These are phyloP conservation scores for Samia ricini DNA, from an alignment of 1,140 invertebrate genomes.

Conservation along the genomic window DNA sequence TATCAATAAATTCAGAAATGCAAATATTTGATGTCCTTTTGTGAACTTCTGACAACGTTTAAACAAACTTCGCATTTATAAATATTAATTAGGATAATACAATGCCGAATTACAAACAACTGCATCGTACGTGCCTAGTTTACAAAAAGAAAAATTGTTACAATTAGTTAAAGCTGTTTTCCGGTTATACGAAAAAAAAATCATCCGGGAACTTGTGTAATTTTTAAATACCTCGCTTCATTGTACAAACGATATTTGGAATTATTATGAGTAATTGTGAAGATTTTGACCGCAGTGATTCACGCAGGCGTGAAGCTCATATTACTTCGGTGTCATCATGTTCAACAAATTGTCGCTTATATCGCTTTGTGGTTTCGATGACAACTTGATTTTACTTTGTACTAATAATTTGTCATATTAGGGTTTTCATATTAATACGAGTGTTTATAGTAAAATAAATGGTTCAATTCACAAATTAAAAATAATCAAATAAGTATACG, in stretches of 20 bases:
- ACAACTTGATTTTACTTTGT: not conserved
- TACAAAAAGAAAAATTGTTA: too few relatives aligned
- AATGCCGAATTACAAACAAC: too few relatives aligned
- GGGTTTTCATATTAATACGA: not conserved
- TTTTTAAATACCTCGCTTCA: not conserved
- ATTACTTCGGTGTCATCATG: slow-evolving; percentile 26
- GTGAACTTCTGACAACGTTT: too few relatives aligned
- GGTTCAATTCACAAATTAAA: not conserved
- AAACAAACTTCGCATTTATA: too few relatives aligned
- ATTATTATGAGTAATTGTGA: slow-evolving; percentile 35
- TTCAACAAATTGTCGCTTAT: not conserved
- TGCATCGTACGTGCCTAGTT: too few relatives aligned
- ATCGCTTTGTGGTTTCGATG: slow-evolving; percentile 11
- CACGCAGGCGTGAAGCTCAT: slow-evolving; percentile 35
- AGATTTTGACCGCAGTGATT: slow-evolving; percentile 36
- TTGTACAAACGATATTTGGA: slow-evolving; percentile 4
- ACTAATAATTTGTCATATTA: not conserved
- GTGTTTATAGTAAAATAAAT: not conserved
- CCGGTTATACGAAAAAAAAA: too few relatives aligned
- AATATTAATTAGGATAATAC: too few relatives aligned
- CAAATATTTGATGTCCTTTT: too few relatives aligned
- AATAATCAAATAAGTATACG: too few relatives aligned
- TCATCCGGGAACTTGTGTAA: too few relatives aligned
- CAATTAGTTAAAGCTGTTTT: too few relatives aligned
- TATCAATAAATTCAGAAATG: too few relatives aligned